Evolutionary conservation across 2,888 invertebrate species (phyloP).

Genomic region (Trileptium ribeirensis): DNA sequence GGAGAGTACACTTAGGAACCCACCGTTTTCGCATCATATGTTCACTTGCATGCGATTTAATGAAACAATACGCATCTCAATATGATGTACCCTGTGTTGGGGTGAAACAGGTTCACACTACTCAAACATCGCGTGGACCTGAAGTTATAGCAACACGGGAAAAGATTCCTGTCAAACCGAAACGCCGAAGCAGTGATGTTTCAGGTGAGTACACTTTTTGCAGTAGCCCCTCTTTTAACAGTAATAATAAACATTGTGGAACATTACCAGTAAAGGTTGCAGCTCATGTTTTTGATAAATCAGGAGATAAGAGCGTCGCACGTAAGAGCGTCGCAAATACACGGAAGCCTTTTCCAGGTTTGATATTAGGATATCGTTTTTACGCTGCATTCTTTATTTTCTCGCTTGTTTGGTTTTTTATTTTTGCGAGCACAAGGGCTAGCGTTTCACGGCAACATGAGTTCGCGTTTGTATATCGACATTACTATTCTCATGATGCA

Average conservation of each 20-base stretch:
- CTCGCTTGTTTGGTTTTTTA: neutral
- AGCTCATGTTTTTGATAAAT: neutral
- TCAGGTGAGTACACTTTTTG: neutral
- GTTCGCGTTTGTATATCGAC: too few species aligned
- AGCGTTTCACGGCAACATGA: neutral
- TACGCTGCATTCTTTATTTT: neutral
- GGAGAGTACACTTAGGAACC: slow-evolving; percentile 47
- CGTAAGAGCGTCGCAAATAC: neutral
- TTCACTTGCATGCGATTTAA: neutral
- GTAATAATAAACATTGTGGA: neutral
- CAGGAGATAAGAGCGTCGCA: neutral
- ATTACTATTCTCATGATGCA: too few species aligned
- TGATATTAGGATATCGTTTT: neutral
- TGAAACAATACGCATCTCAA: neutral
- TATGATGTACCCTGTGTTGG: too few species aligned
- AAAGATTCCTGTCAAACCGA: neutral
- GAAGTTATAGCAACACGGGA: neutral
- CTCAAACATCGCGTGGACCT: neutral
- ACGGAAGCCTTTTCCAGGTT: neutral
- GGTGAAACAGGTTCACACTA: neutral
- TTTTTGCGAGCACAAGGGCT: neutral
- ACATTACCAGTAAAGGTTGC: neutral
- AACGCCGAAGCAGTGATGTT: neutral
- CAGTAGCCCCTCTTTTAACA: neutral
- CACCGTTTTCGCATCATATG: neutral